Percentiles rank a stretch among this genome's conserved stretches.
phyloP scores from a whole-genome alignment of 2,888 invertebrate genomes.

The Tiphia femorata region DNA sequence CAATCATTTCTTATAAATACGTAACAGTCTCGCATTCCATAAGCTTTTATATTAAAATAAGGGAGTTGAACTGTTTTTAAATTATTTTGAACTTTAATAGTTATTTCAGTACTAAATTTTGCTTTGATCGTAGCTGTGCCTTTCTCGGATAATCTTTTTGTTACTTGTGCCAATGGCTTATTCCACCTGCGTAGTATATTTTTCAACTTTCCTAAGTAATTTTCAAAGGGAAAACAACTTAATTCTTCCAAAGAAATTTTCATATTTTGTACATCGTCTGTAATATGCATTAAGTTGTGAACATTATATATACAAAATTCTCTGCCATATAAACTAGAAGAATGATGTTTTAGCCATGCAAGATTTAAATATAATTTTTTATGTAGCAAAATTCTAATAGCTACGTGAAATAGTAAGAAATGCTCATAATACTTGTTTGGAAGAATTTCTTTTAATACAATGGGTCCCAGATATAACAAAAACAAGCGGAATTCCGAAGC shows the following conservation, averaged over 20 bases:
- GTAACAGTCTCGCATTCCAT: background rate
- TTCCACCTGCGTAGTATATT: background rate
- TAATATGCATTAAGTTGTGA: constrained; percentile 18
- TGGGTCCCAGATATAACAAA: constrained; percentile 10
- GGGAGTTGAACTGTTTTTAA: background rate
- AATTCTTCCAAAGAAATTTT: background rate
- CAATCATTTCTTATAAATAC: background rate
- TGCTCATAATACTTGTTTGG: constrained; percentile 5
- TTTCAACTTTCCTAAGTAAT: background rate
- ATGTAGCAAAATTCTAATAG: constrained; percentile 11
- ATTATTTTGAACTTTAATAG: background rate
- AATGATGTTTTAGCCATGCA: constrained; percentile 6
- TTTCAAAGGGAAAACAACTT: background rate
- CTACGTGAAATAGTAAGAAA: constrained; percentile 12
- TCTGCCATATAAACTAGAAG: constrained; percentile 12
- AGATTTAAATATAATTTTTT: background rate
- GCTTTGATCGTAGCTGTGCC: background rate
- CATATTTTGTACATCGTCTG: constrained; percentile 7
- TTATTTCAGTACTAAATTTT: background rate
- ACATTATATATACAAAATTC: constrained; percentile 18
- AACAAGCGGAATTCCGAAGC: constrained; percentile 12
- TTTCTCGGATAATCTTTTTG: background rate
- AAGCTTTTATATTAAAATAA: background rate
- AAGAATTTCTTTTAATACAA: constrained; percentile 5
- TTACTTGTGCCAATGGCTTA: background rate